Conservation (phyloP, 2,888 invertebrate genomes). For the Cybosia mesomella region DNA sequence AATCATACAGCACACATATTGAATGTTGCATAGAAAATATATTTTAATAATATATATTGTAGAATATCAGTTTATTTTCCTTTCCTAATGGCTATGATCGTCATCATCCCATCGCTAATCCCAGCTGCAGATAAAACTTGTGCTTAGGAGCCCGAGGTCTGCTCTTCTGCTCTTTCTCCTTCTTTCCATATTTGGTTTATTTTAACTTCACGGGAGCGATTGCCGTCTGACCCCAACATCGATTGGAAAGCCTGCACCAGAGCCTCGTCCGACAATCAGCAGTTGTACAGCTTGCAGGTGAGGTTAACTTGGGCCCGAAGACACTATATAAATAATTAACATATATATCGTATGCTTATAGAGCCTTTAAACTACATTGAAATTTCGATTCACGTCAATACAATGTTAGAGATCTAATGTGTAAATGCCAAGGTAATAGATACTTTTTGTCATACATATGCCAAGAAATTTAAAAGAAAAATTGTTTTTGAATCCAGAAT, state of each 20-base stretch:
- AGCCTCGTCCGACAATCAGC: no score
- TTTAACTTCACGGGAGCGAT: no score
- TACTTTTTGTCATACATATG: slow-evolving; percentile 1
- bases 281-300: no score
- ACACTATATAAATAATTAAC: neutral
- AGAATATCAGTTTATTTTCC: neutral
- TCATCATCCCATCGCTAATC: no score
- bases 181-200: no score
- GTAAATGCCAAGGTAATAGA: neutral
- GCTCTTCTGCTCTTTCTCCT: neutral
- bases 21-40: slow-evolving; percentile 17
- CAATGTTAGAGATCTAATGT: neutral
- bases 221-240: no score
- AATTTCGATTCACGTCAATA: neutral
- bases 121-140: neutral
- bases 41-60: slow-evolving; percentile 7
- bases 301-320: neutral
- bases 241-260: no score
- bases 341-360: neutral
- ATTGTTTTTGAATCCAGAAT: neutral
- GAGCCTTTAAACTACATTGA: neutral
- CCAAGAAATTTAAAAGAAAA: neutral
- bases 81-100: neutral
- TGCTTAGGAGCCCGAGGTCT: neutral
- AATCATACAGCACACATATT: slow-evolving; percentile 14